Evolutionary conservation across 2,797 vertebrate species (phyloP).

Genomic region (Bucorvus abyssinicus): DNA sequence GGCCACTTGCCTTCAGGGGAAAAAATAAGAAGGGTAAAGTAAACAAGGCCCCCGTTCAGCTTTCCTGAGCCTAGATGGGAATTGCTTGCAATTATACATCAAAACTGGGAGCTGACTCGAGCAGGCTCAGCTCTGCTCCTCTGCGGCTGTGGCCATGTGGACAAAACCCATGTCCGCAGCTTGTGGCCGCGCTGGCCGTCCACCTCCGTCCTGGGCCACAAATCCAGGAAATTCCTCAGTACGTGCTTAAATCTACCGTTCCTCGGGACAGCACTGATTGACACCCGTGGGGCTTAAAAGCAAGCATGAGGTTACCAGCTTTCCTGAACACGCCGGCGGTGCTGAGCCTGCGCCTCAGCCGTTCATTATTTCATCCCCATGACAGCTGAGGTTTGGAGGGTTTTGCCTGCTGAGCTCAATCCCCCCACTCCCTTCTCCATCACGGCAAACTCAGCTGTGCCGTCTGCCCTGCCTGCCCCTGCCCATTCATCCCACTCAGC

Average conservation of each 20-base stretch:
- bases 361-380: not conserved
- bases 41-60: slow-evolving; percentile 36
- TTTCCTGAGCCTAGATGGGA: slow-evolving; percentile 38
- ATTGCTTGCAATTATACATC: slow-evolving; percentile 39
- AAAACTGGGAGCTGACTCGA: slow-evolving; percentile 18
- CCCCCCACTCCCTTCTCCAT: not conserved
- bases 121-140: not conserved
- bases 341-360: not conserved
- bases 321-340: slow-evolving; percentile 12
- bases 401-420: not conserved
- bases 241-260: not conserved
- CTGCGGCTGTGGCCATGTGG: not conserved
- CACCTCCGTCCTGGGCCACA: not conserved
- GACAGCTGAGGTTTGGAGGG: slow-evolving; percentile 60
- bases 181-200: not conserved
- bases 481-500: fast-evolving
- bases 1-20: not conserved
- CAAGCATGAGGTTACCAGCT: slow-evolving; percentile 18
- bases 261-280: not conserved
- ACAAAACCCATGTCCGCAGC: not conserved
- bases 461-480: not conserved
- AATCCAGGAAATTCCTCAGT: slow-evolving; percentile 24
- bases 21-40: slow-evolving; percentile 22
- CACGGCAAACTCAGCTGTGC: not conserved
- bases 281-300: slow-evolving; percentile 13